Percentiles rank a stretch among this genome's conserved stretches.
These are phyloP conservation scores for Siniperca obscura DNA, from an alignment of 2,797 vertebrate genomes.

Conservation along the genomic window DNA sequence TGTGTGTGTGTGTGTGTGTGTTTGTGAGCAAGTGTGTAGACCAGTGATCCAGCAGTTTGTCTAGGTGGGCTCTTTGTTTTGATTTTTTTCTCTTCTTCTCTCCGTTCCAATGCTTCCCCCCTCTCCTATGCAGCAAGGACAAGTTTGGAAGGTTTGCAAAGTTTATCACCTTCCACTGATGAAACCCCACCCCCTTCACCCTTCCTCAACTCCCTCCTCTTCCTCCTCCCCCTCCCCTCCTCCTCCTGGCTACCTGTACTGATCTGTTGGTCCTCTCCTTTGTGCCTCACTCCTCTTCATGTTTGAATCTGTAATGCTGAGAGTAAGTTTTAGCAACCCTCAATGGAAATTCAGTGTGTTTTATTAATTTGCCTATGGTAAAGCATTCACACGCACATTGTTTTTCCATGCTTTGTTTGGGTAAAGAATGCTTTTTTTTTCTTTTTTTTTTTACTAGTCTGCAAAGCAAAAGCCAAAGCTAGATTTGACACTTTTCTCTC, in stretches of 20 bases:
- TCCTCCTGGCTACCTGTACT: conserved; percentile 78
- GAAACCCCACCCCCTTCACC: conserved; percentile 70
- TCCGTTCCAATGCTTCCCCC: conserved; percentile 99
- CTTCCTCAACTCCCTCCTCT: conserved; percentile 77
- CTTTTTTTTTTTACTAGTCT: not conserved
- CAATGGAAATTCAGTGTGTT: conserved; percentile 28
- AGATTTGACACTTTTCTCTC: not conserved
- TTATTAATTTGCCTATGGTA: conserved; percentile 25
- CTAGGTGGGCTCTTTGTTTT: conserved; percentile 84
- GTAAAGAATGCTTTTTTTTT: not conserved
- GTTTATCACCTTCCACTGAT: conserved; percentile 98
- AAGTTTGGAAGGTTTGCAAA: conserved; percentile 99
- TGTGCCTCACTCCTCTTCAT: conserved; percentile 75
- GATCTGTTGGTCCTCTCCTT: conserved; percentile 77
- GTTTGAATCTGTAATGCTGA: conserved; percentile 66
- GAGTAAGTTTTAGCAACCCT: conserved; percentile 34
- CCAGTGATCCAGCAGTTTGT: conserved; percentile 75
- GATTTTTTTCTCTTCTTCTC: conserved; percentile 98
- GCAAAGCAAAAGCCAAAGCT: not conserved
- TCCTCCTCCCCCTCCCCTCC: conserved; percentile 60
- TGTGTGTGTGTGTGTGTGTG: conserved; percentile 41
- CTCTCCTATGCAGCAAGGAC: conserved; percentile 97
- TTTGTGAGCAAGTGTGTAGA: conserved; percentile 38
- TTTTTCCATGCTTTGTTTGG: conserved; percentile 8
- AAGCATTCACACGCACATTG: conserved; percentile 15